These are phyloP conservation scores for Dufourea novaeangliae DNA, from an alignment of 1,140 invertebrate species.

Conservation along the genomic window DNA sequence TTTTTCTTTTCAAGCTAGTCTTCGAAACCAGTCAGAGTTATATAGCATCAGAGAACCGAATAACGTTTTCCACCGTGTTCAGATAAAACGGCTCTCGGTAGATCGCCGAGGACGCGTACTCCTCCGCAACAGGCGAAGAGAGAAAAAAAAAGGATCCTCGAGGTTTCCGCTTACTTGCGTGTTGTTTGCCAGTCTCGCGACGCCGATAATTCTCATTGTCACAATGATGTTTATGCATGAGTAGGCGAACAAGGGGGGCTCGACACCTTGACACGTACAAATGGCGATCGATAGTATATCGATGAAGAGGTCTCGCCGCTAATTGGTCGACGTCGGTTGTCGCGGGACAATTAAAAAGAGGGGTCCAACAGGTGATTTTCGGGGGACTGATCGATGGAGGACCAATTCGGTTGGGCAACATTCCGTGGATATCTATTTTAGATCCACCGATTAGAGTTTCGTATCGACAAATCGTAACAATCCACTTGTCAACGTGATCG, in stretches of 20 bases:
- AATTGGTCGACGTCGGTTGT: slow-evolving; percentile 4
- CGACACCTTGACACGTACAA: slow-evolving; percentile 27
- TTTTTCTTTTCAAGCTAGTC: no score
- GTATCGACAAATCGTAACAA: slow-evolving; percentile 6
- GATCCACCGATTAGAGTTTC: slow-evolving; percentile 9
- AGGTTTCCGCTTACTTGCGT: not conserved
- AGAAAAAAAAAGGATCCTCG: not conserved
- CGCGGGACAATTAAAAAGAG: not conserved
- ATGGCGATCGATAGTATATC: slow-evolving; percentile 35
- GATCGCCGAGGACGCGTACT: not conserved
- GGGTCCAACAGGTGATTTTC: no score
- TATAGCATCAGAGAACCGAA: no score
- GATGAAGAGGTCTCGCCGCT: slow-evolving; percentile 4
- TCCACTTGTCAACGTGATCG: slow-evolving; percentile 10
- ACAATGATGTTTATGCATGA: slow-evolving; percentile 41
- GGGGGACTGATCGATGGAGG: not conserved
- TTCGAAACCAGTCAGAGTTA: no score
- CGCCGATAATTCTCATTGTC: slow-evolving; percentile 24
- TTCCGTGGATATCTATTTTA: slow-evolving; percentile 39
- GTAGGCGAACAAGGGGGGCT: not conserved
- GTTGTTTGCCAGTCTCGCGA: not conserved
- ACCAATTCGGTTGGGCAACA: not conserved
- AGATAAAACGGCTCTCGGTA: not conserved
- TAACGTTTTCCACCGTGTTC: not conserved
- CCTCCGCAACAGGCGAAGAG: no score